Evolutionary conservation across 2,797 vertebrate species (phyloP).

Genomic region (Prionace glauca): DNA sequence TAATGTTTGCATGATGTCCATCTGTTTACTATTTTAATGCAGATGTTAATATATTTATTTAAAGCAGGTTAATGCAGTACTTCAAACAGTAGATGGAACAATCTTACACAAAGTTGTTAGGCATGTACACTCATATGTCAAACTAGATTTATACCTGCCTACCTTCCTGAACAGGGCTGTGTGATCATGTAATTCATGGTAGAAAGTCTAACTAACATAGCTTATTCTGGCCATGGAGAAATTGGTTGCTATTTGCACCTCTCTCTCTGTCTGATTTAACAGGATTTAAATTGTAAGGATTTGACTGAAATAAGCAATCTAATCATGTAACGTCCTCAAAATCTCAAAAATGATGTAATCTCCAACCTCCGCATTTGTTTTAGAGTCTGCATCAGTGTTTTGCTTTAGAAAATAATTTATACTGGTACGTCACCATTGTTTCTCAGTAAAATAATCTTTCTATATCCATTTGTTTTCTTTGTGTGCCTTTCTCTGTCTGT

Average conservation of each 20-base stretch:
- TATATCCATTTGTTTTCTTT: neutral
- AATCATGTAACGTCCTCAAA: neutral
- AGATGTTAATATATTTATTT: neutral
- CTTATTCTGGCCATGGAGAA: neutral
- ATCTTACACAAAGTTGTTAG: neutral
- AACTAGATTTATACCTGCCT: neutral
- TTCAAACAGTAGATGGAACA: neutral
- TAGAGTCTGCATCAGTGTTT: neutral
- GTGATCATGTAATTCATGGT: neutral
- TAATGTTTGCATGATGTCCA: neutral
- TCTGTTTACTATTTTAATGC: neutral
- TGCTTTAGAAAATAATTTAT: neutral
- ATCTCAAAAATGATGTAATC: neutral
- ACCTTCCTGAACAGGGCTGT: neutral
- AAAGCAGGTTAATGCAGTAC: neutral
- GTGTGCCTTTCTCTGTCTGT: neutral
- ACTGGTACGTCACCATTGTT: neutral
- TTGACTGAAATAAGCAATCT: neutral
- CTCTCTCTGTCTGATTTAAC: neutral
- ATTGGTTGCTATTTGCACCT: neutral
- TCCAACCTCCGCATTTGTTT: neutral
- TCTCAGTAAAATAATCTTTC: neutral
- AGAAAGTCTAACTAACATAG: neutral
- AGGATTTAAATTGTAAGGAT: neutral
- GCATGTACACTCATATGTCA: neutral